Conservation (phyloP, 2,113 vertebrate genomes). For the Trogon surrucura region DNA sequence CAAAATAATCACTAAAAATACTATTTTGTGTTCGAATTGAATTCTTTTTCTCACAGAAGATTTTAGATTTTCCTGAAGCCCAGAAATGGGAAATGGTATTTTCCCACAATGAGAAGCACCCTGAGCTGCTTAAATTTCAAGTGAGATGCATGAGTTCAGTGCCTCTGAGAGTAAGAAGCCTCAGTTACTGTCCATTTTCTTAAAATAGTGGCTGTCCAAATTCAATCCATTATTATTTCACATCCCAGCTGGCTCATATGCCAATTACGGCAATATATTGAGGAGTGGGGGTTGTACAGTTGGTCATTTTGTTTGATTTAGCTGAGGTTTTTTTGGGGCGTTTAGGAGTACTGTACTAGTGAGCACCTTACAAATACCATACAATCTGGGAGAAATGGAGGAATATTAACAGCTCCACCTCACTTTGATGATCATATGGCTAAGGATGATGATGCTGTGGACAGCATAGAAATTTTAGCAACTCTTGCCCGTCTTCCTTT, state of each 20-base stretch:
- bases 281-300: not conserved
- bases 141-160: not conserved
- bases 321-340: not conserved
- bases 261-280: not conserved
- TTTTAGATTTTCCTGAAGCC: not conserved
- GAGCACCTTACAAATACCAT: not conserved
- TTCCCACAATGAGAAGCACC: not conserved
- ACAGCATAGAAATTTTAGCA: not conserved
- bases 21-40: not conserved
- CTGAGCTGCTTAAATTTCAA: not conserved
- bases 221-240: not conserved
- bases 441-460: not conserved
- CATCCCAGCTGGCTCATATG: not conserved
- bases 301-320: not conserved
- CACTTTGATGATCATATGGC: not conserved
- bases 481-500: not conserved
- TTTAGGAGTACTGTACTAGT: not conserved
- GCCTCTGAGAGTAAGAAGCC: not conserved
- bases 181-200: not conserved
- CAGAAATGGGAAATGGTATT: not conserved
- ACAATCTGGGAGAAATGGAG: not conserved
- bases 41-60: too few species aligned
- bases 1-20: not conserved
- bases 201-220: not conserved
- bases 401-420: not conserved